A percentile compares a stretch with the other conserved stretches of the same genome.
phyloP scores from a whole-genome alignment of 53 echinoderm and acorn worm species.

The Actinopyga echinites region DNA sequence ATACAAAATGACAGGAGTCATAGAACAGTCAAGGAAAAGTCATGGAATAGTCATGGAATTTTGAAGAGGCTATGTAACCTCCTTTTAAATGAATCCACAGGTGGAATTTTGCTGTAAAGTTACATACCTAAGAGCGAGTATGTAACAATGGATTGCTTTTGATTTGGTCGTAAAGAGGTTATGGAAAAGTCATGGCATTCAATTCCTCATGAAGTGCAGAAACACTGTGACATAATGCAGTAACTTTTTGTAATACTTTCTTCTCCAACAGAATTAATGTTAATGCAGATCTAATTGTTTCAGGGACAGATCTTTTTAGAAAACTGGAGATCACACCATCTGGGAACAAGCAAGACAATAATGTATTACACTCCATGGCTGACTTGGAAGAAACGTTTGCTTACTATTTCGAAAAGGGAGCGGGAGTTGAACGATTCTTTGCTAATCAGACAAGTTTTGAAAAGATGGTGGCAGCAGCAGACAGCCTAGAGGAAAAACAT shows the following conservation, averaged over 20 bases:
- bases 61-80: no score
- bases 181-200: no score
- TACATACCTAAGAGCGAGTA: no score
- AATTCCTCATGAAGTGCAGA: no score
- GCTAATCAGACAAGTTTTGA: conserved; percentile 57
- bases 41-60: no score
- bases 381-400: conserved; percentile 79
- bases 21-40: no score
- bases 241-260: not conserved
- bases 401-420: conserved; percentile 72
- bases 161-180: no score
- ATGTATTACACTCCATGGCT: conserved; percentile 58
- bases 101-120: no score
- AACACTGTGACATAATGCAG: not conserved
- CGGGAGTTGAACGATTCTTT: conserved; percentile 85
- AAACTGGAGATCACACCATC: conserved; percentile 52
- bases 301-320: conserved; percentile 73
- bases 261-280: conserved; percentile 68
- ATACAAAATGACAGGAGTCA: no score
- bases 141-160: no score
- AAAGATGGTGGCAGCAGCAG: conserved; percentile 68
- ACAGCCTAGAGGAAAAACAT: conserved; percentile 73
- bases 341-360: conserved; percentile 58
- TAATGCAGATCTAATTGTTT: conserved; percentile 91
- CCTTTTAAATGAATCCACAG: no score